Evolutionary conservation across 1,140 invertebrate species (phyloP), one percentile per base, ranked within the genome.

Genomic region (Parasteatoda tepidariorum): DNA sequence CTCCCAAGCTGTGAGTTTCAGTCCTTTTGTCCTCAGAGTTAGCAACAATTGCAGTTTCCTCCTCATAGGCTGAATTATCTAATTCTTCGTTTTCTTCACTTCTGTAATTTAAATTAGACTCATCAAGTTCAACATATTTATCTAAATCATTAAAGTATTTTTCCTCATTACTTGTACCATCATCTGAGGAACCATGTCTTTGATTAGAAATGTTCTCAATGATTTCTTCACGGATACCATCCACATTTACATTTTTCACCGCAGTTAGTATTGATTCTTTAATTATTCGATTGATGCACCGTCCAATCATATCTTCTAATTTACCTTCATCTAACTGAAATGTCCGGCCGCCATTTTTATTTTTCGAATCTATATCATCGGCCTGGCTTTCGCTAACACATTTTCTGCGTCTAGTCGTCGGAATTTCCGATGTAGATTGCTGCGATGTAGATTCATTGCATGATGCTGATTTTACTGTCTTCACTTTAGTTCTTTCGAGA

Each of bases 221-320:
- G 30, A 68, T 62, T 18, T 79, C 64, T 0, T 79, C 76, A 33
- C n/a, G 54, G 15, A 78, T 11, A 13, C 13, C 55, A 1, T 78
- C 75, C 0, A 79, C 62, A 38, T 55, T 38, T 18, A 68, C 76
- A n/a, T 28, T 79, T n/a, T 57, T 67, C 9, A 79, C 64, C 0
- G 76, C 76, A 18, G 34, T 33, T 6, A 57, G 13, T n/a, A 79
- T 68, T 3, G 76, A 79, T 2, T 79, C 64, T 3, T 30, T 34
- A 7, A 79, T 67, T 6, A 79, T 3, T 22, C 48, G 66, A 15
- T 79, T 38, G 0, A 79, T 48, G 30, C 24, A 79, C 30, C 38
- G 28, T 3, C 31, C 64, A 3, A 79, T 68, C 28, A 62, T 61
- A 15, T 33, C 54, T 15, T 79, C 54, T 1, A 79, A 34, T 5